Percentiles rank a stretch among this genome's conserved stretches.
Conservation (phyloP, 2,797 vertebrate species). For the Pipistrellus pipistrellus region DNA sequence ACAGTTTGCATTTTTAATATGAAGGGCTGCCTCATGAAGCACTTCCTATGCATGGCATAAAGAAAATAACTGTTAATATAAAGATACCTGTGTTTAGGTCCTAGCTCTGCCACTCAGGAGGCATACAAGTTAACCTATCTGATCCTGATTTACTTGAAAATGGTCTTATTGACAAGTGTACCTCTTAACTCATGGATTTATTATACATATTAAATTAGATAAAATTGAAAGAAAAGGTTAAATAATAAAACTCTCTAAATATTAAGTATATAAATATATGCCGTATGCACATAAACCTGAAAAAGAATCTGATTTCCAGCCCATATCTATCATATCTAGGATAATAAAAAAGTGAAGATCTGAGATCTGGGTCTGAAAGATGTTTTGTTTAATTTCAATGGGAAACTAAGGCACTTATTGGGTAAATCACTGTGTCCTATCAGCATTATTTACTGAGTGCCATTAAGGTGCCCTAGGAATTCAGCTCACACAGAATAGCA, state of each 20-base stretch:
- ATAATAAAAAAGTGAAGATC: neutral
- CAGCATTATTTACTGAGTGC: neutral
- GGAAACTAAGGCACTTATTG: neutral
- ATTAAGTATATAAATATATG: neutral
- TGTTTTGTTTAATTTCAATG: neutral
- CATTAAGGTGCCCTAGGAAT: no score
- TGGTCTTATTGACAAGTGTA: neutral
- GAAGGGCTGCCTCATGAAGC: neutral
- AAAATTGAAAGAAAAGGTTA: neutral
- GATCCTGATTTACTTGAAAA: neutral
- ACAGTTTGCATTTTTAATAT: neutral
- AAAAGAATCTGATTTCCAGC: neutral
- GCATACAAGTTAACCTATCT: neutral
- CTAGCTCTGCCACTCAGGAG: neutral
- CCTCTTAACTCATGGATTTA: neutral
- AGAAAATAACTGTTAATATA: neutral
- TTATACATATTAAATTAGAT: neutral
- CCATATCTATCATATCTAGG: neutral
- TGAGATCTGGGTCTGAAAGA: neutral
- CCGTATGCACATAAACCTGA: neutral
- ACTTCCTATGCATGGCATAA: neutral
- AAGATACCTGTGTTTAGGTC: neutral
- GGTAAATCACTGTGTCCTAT: neutral
- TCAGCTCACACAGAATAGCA: neutral
- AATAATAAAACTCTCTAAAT: neutral